phyloP scores from a whole-genome alignment of 2,888 invertebrate species.

The Thumatha senex region DNA sequence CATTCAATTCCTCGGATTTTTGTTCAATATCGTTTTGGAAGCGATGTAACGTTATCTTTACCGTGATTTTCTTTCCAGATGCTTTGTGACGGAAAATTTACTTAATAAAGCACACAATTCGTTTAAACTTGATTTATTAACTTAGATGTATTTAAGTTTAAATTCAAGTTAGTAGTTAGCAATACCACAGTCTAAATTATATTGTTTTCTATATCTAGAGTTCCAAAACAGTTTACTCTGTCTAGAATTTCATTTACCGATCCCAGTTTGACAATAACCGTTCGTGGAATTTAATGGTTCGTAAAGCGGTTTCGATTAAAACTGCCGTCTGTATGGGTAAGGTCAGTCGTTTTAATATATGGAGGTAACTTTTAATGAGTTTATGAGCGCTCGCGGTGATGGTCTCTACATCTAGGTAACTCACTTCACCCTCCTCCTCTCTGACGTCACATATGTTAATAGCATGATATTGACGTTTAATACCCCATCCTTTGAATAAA shows the following conservation, averaged over 20 bases:
- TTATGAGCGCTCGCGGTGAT: slow-evolving; percentile 63
- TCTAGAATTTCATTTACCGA: slow-evolving; percentile 72
- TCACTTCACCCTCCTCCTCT: slow-evolving; percentile 43
- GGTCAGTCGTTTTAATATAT: slow-evolving; percentile 69
- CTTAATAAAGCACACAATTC: not conserved
- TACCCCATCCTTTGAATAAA: no score
- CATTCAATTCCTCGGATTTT: slow-evolving; percentile 34
- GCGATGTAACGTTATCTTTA: slow-evolving; percentile 24
- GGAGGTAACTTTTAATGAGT: slow-evolving; percentile 78
- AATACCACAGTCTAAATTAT: no score
- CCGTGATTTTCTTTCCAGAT: slow-evolving; percentile 13
- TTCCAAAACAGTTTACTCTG: slow-evolving; percentile 40
- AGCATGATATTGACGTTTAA: slow-evolving; percentile 29
- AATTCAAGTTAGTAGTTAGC: no score
- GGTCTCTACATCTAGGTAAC: slow-evolving; percentile 39
- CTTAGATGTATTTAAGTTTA: no score
- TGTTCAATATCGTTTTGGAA: slow-evolving; percentile 32
- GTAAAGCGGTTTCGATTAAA: slow-evolving; percentile 78
- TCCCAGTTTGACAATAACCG: slow-evolving; percentile 75
- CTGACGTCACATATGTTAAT: slow-evolving; percentile 51
- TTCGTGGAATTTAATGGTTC: slow-evolving; percentile 73
- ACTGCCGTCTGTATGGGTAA: slow-evolving; percentile 72
- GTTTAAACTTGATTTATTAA: not conserved
- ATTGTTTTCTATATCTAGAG: no score
- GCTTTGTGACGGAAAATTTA: slow-evolving; percentile 2